Evolutionary conservation across 2,888 invertebrate genomes (phyloP).

Genomic region (Myathropa florea): DNA sequence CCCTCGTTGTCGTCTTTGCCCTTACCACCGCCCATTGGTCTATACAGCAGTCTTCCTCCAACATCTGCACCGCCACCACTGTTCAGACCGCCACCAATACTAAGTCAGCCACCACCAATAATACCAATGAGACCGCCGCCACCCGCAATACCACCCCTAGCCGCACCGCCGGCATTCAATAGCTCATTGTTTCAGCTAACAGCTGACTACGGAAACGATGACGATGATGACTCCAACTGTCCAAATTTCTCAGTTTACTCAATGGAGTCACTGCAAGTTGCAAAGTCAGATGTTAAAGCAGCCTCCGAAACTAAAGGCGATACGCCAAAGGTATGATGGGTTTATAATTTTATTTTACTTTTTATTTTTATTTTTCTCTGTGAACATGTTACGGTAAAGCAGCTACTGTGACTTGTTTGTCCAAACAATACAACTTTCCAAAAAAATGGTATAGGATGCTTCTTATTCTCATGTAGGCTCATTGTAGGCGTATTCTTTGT

Average conservation of each 20-base stretch:
- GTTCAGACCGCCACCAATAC: slow-evolving; percentile 45
- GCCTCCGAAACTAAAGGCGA: slow-evolving; percentile 67
- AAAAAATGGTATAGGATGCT: not conserved
- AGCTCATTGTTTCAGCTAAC: slow-evolving; percentile 77
- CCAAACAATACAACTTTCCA: slow-evolving; percentile 55
- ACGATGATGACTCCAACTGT: slow-evolving; percentile 86
- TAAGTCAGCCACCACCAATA: slow-evolving; percentile 73
- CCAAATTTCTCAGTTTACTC: slow-evolving; percentile 94
- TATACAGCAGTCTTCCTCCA: slow-evolving; percentile 34
- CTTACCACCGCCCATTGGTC: slow-evolving; percentile 22
- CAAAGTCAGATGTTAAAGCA: slow-evolving; percentile 75
- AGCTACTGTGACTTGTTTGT: not conserved
- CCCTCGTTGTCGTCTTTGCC: slow-evolving; percentile 7
- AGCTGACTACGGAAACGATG: slow-evolving; percentile 79
- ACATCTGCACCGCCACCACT: slow-evolving; percentile 36
- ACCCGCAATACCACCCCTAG: slow-evolving; percentile 75
- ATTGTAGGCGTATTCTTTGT: not conserved
- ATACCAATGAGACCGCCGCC: slow-evolving; percentile 64
- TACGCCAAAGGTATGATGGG: slow-evolving; percentile 76
- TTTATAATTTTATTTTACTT: slow-evolving; percentile 22
- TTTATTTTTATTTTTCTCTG: slow-evolving; percentile 13
- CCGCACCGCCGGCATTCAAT: slow-evolving; percentile 75
- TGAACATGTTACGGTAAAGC: slow-evolving; percentile 2
- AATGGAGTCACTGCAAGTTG: slow-evolving; percentile 87
- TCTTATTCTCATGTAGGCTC: not conserved